Conservation (phyloP, 2,888 invertebrate species). For the Eupithecia abbreviata region DNA sequence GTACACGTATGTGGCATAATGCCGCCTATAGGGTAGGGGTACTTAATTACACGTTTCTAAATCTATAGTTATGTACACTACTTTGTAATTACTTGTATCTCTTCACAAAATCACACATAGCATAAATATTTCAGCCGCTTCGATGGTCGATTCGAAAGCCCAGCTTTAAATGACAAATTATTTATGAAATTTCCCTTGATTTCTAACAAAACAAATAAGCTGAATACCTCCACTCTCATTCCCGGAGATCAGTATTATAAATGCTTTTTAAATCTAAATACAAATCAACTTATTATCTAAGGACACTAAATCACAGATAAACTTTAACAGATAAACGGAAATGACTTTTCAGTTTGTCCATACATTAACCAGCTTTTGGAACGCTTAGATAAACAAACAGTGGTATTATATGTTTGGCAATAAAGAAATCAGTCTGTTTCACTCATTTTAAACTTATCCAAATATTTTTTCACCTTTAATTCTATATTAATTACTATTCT, state of each 20-base stretch:
- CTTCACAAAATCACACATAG: neutral
- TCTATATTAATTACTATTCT: neutral
- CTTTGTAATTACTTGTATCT: neutral
- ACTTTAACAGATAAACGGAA: constrained; percentile 31
- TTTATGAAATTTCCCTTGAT: neutral
- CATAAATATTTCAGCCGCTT: neutral
- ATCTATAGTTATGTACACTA: neutral
- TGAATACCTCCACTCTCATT: constrained; percentile 12
- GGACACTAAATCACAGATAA: constrained; percentile 57
- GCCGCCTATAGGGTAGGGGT: neutral
- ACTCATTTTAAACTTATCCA: neutral
- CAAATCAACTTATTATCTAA: constrained; percentile 44
- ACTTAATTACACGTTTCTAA: neutral
- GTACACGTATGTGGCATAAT: neutral
- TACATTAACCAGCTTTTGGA: constrained; percentile 11
- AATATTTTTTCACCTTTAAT: neutral
- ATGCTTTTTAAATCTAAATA: constrained; percentile 36
- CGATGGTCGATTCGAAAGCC: neutral
- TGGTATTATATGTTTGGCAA: constrained; percentile 2
- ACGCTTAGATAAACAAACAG: neutral
- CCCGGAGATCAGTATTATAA: constrained; percentile 33
- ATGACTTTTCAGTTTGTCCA: constrained; percentile 21
- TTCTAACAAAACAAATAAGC: constrained; percentile 7
- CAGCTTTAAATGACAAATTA: neutral
- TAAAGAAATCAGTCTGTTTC: constrained; percentile 9